A percentile compares a stretch with the other conserved stretches of the same genome.
Conservation (phyloP, 2,797 vertebrate species). For the Bradypodion pumilum region DNA sequence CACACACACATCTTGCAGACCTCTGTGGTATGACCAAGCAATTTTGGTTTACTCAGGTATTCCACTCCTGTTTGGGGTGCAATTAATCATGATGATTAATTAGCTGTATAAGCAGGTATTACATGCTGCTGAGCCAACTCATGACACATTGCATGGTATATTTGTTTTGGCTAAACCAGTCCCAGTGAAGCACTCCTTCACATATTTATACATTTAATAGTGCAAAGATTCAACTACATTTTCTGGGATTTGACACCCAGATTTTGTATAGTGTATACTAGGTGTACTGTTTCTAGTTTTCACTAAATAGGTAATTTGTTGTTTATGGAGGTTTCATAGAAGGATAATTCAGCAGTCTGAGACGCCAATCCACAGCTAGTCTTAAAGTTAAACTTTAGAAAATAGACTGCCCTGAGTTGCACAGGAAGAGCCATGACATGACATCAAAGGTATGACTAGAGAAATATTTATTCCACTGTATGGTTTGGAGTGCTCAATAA, state of each 20-base stretch:
- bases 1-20: constrained; percentile 33
- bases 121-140: constrained; percentile 37
- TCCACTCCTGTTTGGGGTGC: constrained; percentile 52
- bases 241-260: not conserved
- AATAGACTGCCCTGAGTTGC: not conserved
- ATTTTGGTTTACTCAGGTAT: constrained; percentile 63
- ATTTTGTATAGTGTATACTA: not conserved
- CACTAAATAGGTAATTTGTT: constrained; percentile 26
- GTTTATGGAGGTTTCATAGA: not conserved
- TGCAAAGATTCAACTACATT: not conserved
- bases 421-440: not conserved
- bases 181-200: not conserved
- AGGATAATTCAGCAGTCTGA: constrained; percentile 17
- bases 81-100: constrained; percentile 69
- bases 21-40: constrained; percentile 59
- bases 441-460: not conserved
- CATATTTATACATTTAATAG: not conserved
- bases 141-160: constrained; percentile 11
- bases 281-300: constrained; percentile 25
- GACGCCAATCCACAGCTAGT: constrained; percentile 18
- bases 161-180: constrained; percentile 28
- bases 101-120: constrained; percentile 55
- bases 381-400: constrained; percentile 23
- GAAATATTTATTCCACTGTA: too few relatives aligned
- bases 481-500: too few relatives aligned